Evolutionary conservation across 2,113 vertebrate genomes (phyloP).

Genomic region (Catharus minimus): DNA sequence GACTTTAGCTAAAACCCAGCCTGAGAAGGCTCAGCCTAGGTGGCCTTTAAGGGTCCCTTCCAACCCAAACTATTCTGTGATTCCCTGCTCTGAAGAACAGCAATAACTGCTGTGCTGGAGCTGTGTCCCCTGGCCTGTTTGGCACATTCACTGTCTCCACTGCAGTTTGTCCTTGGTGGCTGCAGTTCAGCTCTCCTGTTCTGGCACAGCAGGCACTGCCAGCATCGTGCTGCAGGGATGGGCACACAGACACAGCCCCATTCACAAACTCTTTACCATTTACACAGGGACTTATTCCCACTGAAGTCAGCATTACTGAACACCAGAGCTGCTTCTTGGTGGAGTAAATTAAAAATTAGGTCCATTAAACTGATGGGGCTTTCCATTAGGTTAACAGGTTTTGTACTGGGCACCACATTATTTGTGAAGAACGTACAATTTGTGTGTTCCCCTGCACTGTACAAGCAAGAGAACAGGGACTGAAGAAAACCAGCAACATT

Average conservation of each 20-base stretch:
- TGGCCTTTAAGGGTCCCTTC: not conserved
- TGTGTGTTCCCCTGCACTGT: not conserved
- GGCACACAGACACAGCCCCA: not conserved
- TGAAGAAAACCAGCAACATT: not conserved
- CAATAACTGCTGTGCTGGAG: not conserved
- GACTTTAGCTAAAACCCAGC: not conserved
- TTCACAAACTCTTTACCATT: not conserved
- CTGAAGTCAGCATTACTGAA: not conserved
- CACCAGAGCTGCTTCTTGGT: not conserved
- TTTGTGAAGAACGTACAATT: not conserved
- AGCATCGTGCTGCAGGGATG: accelerated
- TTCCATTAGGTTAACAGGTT: not conserved
- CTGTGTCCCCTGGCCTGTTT: not conserved
- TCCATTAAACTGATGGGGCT: not conserved
- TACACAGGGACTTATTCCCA: not conserved
- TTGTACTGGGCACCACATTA: not conserved
- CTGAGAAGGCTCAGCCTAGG: not conserved
- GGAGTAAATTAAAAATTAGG: not conserved
- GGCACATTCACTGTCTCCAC: not conserved
- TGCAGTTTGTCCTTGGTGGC: not conserved
- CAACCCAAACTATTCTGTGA: not conserved
- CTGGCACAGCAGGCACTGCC: not conserved
- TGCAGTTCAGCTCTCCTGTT: not conserved
- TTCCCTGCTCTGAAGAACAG: not conserved
- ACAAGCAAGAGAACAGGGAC: not conserved